Conservation (phyloP, 1,140 invertebrate genomes). For the Tetranychus cinnabarinus region DNA sequence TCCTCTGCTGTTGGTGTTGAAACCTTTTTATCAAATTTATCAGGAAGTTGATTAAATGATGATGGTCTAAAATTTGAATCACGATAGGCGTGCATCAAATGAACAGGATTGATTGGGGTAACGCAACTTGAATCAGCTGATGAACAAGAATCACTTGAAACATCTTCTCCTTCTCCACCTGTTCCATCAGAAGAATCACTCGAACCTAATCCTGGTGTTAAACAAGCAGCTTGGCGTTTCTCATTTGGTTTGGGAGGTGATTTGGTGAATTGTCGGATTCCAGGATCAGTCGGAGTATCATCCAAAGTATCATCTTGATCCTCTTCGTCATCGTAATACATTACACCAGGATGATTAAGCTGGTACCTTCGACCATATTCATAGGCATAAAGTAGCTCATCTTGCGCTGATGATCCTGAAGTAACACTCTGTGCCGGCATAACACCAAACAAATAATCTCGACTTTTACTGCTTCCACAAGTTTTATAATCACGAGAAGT, state of each 20-base stretch:
- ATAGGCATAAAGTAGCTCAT: slow-evolving; percentile 22
- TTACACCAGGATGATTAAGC: background rate
- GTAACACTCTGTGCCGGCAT: background rate
- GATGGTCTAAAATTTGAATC: no score
- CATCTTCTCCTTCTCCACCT: background rate
- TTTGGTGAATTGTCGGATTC: slow-evolving; percentile 23
- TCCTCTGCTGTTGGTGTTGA: no score
- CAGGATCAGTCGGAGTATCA: slow-evolving; percentile 20
- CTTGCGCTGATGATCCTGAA: slow-evolving; percentile 20
- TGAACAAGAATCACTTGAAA: background rate
- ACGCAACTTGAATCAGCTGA: background rate
- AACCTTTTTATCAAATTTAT: no score
- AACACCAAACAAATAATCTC: background rate
- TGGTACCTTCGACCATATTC: slow-evolving; percentile 20
- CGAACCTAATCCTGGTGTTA: slow-evolving; percentile 6
- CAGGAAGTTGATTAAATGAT: no score
- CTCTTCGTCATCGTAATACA: background rate
- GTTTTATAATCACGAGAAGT: background rate
- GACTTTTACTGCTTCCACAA: background rate
- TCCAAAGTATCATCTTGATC: background rate
- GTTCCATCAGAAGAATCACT: background rate
- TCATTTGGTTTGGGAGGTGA: slow-evolving; percentile 24
- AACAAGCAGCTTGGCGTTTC: slow-evolving; percentile 21
- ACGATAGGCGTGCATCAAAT: no score
- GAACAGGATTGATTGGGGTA: background rate